These are phyloP conservation scores for Epinephelus malabaricus DNA, from an alignment of 2,797 vertebrate species.

Conservation along the genomic window DNA sequence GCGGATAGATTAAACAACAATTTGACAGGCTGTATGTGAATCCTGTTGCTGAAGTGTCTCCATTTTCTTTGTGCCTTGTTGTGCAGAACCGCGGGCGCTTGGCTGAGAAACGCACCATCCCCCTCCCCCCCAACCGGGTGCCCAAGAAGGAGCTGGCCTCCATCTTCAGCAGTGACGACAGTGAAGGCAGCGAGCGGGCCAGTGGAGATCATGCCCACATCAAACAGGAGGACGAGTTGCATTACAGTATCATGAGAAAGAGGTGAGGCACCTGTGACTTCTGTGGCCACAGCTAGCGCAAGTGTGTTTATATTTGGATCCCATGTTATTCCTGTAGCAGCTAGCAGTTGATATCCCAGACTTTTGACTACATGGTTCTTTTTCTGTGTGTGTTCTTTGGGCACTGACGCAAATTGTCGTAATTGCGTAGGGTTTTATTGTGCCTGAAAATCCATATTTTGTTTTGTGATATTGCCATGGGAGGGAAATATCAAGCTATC, in stretches of 20 bases:
- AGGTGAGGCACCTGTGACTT: conserved; percentile 84
- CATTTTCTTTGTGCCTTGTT: conserved; percentile 48
- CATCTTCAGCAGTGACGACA: conserved; percentile 93
- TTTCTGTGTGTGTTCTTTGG: background rate
- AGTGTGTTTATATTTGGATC: conserved; percentile 8
- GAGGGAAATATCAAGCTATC: conserved; percentile 26
- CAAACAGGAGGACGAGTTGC: conserved; percentile 94
- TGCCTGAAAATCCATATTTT: background rate
- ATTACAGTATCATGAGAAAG: conserved; percentile 97
- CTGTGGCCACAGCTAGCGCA: background rate
- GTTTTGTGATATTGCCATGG: background rate
- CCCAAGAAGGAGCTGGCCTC: conserved; percentile 95
- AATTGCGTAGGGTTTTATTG: background rate
- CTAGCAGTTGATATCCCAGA: background rate
- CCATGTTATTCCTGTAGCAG: background rate
- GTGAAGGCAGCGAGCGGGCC: conserved; percentile 91
- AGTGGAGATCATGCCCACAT: conserved; percentile 91
- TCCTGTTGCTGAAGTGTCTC: conserved; percentile 54
- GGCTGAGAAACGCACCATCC: conserved; percentile 96
- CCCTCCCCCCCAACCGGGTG: conserved; percentile 90
- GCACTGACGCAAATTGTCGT: background rate
- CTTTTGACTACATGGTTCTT: background rate
- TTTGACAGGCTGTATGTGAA: conserved; percentile 1
- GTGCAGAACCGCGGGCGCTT: conserved; percentile 96
- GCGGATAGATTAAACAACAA: background rate